These are phyloP conservation scores for Syngnathus acus DNA, from an alignment of 2,797 vertebrate genomes.

Conservation along the genomic window DNA sequence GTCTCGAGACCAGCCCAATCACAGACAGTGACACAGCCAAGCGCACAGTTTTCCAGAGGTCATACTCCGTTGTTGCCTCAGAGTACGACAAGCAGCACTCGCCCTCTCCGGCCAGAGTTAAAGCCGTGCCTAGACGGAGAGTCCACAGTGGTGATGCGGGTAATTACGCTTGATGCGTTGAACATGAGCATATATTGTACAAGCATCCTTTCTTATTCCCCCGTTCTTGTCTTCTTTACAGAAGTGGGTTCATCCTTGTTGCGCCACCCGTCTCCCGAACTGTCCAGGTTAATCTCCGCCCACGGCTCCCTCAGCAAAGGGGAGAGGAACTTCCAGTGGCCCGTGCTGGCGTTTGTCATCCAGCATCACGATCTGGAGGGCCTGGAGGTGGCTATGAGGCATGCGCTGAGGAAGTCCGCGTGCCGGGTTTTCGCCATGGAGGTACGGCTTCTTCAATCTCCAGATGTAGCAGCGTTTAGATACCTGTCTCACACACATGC, in stretches of 20 bases:
- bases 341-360: slow-evolving; percentile 95
- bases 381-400: slow-evolving; percentile 97
- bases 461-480: not conserved
- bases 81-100: slow-evolving; percentile 99
- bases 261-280: slow-evolving; percentile 95
- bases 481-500: too few relatives aligned
- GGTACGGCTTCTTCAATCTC: slow-evolving; percentile 60
- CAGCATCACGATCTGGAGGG: slow-evolving; percentile 98
- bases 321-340: slow-evolving; percentile 99
- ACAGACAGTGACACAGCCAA: slow-evolving; percentile 95
- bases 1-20: slow-evolving; percentile 96
- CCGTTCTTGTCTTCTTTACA: slow-evolving; percentile 31
- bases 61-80: slow-evolving; percentile 96
- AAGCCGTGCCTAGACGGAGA: slow-evolving; percentile 91
- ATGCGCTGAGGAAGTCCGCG: slow-evolving; percentile 94
- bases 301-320: slow-evolving; percentile 98
- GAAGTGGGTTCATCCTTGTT: slow-evolving; percentile 97
- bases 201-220: not conserved
- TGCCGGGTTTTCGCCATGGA: slow-evolving; percentile 99
- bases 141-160: slow-evolving; percentile 98
- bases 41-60: slow-evolving; percentile 95
- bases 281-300: slow-evolving; percentile 94
- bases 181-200: not conserved
- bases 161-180: slow-evolving; percentile 30
- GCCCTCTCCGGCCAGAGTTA: slow-evolving; percentile 88